Conservation (phyloP, 2,113 vertebrate species). For the Crotalus helleri region DNA sequence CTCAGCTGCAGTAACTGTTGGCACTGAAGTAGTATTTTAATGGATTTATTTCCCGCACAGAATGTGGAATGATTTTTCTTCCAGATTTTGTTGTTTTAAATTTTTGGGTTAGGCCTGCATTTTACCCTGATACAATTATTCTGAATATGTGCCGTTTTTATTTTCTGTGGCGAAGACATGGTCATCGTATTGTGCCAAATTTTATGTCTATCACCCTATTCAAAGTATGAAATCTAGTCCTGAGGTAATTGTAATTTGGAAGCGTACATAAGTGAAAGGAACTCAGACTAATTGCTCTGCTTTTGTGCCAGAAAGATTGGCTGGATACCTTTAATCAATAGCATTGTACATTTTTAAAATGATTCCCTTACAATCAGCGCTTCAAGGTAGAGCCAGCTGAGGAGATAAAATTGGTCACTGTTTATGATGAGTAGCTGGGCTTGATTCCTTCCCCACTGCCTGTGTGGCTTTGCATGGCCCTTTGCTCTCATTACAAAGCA, state of each 20-base stretch:
- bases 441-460: slow-evolving; percentile 36
- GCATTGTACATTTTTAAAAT: slow-evolving; percentile 38
- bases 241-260: slow-evolving; percentile 18
- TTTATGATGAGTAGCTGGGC: slow-evolving; percentile 30
- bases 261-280: slow-evolving; percentile 49
- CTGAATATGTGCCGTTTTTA: slow-evolving; percentile 39
- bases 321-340: slow-evolving; percentile 19
- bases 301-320: slow-evolving; percentile 15
- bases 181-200: slow-evolving; percentile 50
- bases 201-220: slow-evolving; percentile 33
- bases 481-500: slow-evolving; percentile 54
- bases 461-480: slow-evolving; percentile 50
- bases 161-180: slow-evolving; percentile 47
- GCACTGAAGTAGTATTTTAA: slow-evolving; percentile 43
- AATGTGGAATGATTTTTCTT: slow-evolving; percentile 48
- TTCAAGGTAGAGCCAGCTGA: slow-evolving; percentile 34
- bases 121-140: slow-evolving; percentile 51
- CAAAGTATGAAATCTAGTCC: slow-evolving; percentile 14
- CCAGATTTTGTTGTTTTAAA: slow-evolving; percentile 52
- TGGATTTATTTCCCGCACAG: slow-evolving; percentile 41
- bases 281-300: slow-evolving; percentile 39
- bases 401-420: slow-evolving; percentile 20
- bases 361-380: slow-evolving; percentile 36
- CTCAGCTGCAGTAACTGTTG: slow-evolving; percentile 23
- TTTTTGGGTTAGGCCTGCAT: slow-evolving; percentile 38